Conservation (phyloP, 2,797 vertebrate species). For the Brachymystax lenok region DNA sequence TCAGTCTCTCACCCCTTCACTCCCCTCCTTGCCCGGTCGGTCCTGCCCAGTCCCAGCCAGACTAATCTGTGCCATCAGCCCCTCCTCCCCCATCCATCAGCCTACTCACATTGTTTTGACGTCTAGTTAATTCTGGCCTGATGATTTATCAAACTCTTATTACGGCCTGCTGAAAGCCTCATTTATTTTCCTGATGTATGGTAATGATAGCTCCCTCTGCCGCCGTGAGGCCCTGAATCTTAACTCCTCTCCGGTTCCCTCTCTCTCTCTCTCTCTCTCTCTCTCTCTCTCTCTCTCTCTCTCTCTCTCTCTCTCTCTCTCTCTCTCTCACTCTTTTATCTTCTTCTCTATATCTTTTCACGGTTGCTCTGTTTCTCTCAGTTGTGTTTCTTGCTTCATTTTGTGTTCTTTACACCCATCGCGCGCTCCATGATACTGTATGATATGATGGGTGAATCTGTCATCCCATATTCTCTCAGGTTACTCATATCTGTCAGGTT, state of each 20-base stretch:
- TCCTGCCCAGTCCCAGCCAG: constrained; percentile 61
- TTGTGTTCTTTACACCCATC: neutral
- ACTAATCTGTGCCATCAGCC: constrained; percentile 95
- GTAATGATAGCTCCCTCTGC: constrained; percentile 90
- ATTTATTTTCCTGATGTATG: constrained; percentile 99
- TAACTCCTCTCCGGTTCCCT: constrained; percentile 70
- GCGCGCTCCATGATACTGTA: constrained; percentile 3
- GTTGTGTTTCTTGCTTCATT: constrained; percentile 9
- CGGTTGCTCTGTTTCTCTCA: constrained; percentile 34
- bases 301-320: constrained; percentile 15
- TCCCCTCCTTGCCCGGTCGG: neutral
- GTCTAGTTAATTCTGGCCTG: constrained; percentile 99
- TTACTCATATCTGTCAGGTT: constrained; percentile 23
- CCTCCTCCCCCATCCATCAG: constrained; percentile 92
- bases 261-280: constrained; percentile 35
- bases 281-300: neutral
- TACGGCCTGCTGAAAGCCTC: constrained; percentile 98
- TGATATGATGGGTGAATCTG: constrained; percentile 12
- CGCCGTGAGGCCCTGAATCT: constrained; percentile 77
- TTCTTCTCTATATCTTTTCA: constrained; percentile 33
- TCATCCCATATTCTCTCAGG: constrained; percentile 12
- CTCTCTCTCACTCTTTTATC: constrained; percentile 3
- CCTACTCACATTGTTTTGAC: constrained; percentile 99
- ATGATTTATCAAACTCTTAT: constrained; percentile 99
- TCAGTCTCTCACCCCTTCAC: constrained; percentile 3